Conservation (phyloP, 1,140 invertebrate genomes). For the Philopotamus ludificatus region DNA sequence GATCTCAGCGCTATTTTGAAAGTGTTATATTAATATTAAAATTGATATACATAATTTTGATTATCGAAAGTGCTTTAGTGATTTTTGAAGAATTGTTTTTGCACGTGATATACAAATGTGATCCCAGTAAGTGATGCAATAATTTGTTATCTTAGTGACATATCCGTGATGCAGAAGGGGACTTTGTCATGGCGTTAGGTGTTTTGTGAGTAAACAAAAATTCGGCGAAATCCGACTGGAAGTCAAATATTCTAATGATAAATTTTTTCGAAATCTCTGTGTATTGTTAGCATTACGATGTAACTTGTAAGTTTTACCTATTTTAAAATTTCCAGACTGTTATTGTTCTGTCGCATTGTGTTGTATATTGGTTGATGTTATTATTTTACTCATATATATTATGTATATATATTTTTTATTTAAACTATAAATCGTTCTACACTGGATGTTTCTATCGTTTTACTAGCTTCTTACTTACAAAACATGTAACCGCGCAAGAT, state of each 20-base stretch:
- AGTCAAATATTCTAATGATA: slow-evolving; percentile 39
- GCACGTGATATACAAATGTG: slow-evolving; percentile 26
- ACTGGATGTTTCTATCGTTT: no score
- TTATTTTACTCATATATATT: slow-evolving; percentile 12
- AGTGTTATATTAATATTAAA: slow-evolving; percentile 13
- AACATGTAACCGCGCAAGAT: slow-evolving; percentile 15
- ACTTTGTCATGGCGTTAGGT: slow-evolving; percentile 35
- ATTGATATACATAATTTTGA: slow-evolving; percentile 9
- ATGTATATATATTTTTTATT: no score
- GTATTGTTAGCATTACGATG: slow-evolving; percentile 42
- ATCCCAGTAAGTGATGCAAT: slow-evolving; percentile 35
- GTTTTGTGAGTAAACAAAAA: slow-evolving; percentile 41
- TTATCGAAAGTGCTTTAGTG: slow-evolving; percentile 35
- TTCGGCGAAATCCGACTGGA: slow-evolving; percentile 31
- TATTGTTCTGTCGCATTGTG: slow-evolving; percentile 37
- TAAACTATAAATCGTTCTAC: no score
- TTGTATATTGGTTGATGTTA: slow-evolving; percentile 35
- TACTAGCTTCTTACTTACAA: slow-evolving; percentile 19
- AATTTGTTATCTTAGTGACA: slow-evolving; percentile 38
- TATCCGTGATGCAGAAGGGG: slow-evolving; percentile 42
- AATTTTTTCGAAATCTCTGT: slow-evolving; percentile 43
- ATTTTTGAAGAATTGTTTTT: slow-evolving; percentile 23
- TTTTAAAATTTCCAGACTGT: slow-evolving; percentile 39
- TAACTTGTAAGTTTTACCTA: slow-evolving; percentile 39
- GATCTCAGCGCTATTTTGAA: slow-evolving; percentile 30